Evolutionary conservation across 2,888 invertebrate genomes (phyloP), one percentile per base, ranked within the genome.

Genomic region (Anodontia alba): DNA sequence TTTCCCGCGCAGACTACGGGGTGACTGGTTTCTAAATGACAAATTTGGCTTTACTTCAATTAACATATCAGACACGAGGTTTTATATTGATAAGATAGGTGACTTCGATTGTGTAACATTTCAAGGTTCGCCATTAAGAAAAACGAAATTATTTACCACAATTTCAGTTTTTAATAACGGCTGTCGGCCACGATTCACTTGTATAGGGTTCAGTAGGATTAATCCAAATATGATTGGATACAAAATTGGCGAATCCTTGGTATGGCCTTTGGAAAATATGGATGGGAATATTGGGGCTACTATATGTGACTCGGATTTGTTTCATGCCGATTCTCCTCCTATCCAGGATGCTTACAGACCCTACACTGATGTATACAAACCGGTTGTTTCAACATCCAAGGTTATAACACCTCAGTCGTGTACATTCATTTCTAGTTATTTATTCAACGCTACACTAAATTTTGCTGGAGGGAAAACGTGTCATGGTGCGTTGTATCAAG

Each of bases 121-220:
- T 46, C 80, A 82, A 2, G 88, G 88, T 71, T 89, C 88, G 51
- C 87, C 89, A 0, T 73, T 82, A 0, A 76, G 82, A 29, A 78
- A 78, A 67, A 77, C 86, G 0, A 77, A 85, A 57, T 83, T 85
- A 62, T 92, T 85, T 79, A 89, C 91, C 20, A 87, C 91, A 0
- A 80, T 91, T 29, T 90, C 91, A 15, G 69, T 88, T 29, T 91
- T 88, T 69, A 75, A 78, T 51, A 91, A 92, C 73, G 91, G 92
- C 8, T 92, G 92, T 72, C 78, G 91, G n/a, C 92, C 92, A 8
- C 74, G 91, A 15, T 91, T 88, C 74, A 89, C 91, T 10, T 92
- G 92, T 73, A n/a, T 91, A 20, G 74, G 85, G 49, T 80, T 92
- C n/a, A 80, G 82, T 33, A 74, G 85, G n/a, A 76, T 89, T 0